A percentile compares a stretch with the other conserved stretches of the same genome.
phyloP scores from a whole-genome alignment of 2,113 vertebrate species.

The Sylvietta virens region DNA sequence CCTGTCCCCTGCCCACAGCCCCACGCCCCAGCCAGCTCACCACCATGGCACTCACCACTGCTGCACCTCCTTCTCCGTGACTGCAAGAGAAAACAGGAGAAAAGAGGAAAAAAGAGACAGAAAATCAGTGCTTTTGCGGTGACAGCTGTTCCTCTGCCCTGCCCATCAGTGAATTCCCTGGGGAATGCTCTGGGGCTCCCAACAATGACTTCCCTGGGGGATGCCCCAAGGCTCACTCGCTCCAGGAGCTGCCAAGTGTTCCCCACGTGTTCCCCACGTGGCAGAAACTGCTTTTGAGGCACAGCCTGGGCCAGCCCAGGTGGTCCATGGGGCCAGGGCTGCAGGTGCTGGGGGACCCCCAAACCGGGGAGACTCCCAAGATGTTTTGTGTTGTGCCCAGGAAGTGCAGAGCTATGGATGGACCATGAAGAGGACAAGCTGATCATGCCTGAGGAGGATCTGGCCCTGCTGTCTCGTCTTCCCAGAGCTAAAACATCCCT shows the following conservation, averaged over 20 bases:
- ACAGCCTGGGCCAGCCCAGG: neutral
- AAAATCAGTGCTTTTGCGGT: neutral
- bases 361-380: neutral
- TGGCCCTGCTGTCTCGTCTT: neutral
- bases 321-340: accelerated
- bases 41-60: constrained; percentile 85
- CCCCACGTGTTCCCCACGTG: accelerated
- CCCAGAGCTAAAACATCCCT: neutral
- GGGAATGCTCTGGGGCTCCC: neutral
- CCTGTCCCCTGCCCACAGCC: neutral
- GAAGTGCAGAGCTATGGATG: accelerated
- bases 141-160: neutral
- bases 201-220: neutral
- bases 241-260: neutral
- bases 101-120: neutral
- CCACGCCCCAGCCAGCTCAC: neutral
- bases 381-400: neutral
- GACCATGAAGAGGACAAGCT: accelerated
- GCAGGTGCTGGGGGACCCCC: neutral
- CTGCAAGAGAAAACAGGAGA: constrained; percentile 77
- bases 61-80: constrained; percentile 94
- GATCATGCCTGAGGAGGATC: neutral
- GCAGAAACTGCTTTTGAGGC: neutral
- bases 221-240: neutral
- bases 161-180: too few relatives aligned